Conservation (phyloP, 1,140 invertebrate genomes). For the Brachionus koreanus region DNA sequence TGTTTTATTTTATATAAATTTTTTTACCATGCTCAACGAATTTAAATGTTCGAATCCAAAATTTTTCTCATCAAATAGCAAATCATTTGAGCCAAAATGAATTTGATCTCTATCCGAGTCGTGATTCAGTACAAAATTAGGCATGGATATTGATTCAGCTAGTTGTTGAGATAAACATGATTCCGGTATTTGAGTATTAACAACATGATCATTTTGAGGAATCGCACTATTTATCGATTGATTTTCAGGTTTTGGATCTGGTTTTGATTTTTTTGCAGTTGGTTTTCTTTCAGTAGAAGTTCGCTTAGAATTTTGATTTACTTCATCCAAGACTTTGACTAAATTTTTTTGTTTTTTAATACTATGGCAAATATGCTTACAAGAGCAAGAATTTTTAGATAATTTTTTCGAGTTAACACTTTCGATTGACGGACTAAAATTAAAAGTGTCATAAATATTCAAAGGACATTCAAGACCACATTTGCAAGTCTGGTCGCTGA, state of each 20-base stretch:
- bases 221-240: too few relatives aligned
- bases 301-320: conserved; percentile 26
- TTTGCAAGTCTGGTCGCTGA: conserved; percentile 37
- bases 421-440: conserved; percentile 7
- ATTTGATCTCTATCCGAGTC: not conserved
- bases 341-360: conserved; percentile 25
- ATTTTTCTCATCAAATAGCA: conserved; percentile 8
- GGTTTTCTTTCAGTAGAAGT: not conserved
- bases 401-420: not conserved
- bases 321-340: conserved; percentile 27
- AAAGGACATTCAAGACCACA: conserved; percentile 40
- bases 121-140: not conserved
- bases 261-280: not conserved
- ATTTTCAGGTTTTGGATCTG: not conserved
- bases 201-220: not conserved
- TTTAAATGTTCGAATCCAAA: not conserved
- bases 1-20: not conserved
- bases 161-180: not conserved
- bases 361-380: not conserved
- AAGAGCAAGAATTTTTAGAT: not conserved
- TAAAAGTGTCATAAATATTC: conserved; percentile 23
- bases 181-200: not conserved
- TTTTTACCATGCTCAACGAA: not conserved
- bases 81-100: conserved; percentile 1
- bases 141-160: not conserved